Evolutionary conservation across 2,888 invertebrate genomes (phyloP), one percentile per base, ranked within the genome.

Genomic region (Trachelus iudaicus): DNA sequence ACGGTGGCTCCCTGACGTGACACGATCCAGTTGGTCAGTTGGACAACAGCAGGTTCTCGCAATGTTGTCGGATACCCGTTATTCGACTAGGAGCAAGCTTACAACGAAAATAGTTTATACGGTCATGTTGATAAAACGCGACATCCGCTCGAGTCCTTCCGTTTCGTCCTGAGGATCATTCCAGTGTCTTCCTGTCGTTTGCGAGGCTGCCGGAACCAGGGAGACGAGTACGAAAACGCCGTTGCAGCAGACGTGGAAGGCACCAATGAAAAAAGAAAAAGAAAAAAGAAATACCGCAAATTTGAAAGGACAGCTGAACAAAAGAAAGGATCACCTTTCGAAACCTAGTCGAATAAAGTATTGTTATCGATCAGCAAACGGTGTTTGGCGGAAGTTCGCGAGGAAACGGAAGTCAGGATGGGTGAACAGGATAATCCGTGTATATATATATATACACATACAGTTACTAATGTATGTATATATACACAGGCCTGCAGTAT

Each of bases 1-100:
- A 99, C 90, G 96, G 96, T 69, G 89, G 91, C 15, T 90, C 91
- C 81, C 78, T 91, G 80, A 91, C 91, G 91, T 91, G 91, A 91
- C 91, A 90, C 81, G 83, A 69, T 73, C 56, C 34, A 56, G 78
- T 56, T 15, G 71, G 13, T 34, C 34, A 31, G 34, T 71, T 23
- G 31, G 71, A 31, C 15, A 23, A 34, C 75, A 33, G 34, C 74
- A 75, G 73, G 76, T 82, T 89, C 83, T 87, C 88, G 78, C 89
- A 87, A 79, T 89, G 87, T 85, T 89, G 90, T 88, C 90, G 89
- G 82, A 90, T 91, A 88, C 91, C 91, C 81, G 89, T 91, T 84
- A 91, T 91, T 87, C 90, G 89, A 86, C 86, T 89, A 77, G 88
- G 89, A 80, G 83, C 82, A 81, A 87, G 81, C 81, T 86, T 85